Evolutionary conservation across 2,797 vertebrate species (phyloP).

Genomic region (Scomberomorus guttatus): DNA sequence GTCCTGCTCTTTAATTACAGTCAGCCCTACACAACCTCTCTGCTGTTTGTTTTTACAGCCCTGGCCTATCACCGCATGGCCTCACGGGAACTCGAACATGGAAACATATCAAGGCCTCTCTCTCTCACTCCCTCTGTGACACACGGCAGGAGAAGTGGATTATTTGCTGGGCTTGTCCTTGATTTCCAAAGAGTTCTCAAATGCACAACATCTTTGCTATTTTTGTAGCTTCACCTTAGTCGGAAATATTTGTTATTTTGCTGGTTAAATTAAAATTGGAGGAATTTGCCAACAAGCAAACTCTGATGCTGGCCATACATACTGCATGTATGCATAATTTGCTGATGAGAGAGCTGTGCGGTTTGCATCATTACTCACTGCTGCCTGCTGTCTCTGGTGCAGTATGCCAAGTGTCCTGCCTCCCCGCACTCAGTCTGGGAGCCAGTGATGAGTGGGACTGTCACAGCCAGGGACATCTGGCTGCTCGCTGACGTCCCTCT

Average conservation of each 20-base stretch:
- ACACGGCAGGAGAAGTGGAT: slow-evolving; percentile 65
- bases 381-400: slow-evolving; percentile 84
- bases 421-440: slow-evolving; percentile 83
- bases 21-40: slow-evolving; percentile 80
- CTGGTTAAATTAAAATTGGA: slow-evolving; percentile 43
- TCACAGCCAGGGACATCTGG: slow-evolving; percentile 85
- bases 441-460: slow-evolving; percentile 86
- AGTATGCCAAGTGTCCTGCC: slow-evolving; percentile 85
- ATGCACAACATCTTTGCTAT: slow-evolving; percentile 33
- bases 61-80: slow-evolving; percentile 76
- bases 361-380: slow-evolving; percentile 86
- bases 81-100: slow-evolving; percentile 79
- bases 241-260: slow-evolving; percentile 38
- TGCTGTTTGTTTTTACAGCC: slow-evolving; percentile 84
- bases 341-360: slow-evolving; percentile 82
- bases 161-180: slow-evolving; percentile 59
- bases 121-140: slow-evolving; percentile 67
- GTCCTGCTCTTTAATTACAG: slow-evolving; percentile 86
- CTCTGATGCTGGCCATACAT: slow-evolving; percentile 70
- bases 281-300: slow-evolving; percentile 56
- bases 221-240: slow-evolving; percentile 17
- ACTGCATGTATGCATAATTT: slow-evolving; percentile 80
- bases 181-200: slow-evolving; percentile 54
- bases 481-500: slow-evolving; percentile 80
- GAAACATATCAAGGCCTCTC: slow-evolving; percentile 80